These are phyloP conservation scores for Ceyx cyanopectus DNA, from an alignment of 2,113 vertebrate genomes.

Conservation along the genomic window DNA sequence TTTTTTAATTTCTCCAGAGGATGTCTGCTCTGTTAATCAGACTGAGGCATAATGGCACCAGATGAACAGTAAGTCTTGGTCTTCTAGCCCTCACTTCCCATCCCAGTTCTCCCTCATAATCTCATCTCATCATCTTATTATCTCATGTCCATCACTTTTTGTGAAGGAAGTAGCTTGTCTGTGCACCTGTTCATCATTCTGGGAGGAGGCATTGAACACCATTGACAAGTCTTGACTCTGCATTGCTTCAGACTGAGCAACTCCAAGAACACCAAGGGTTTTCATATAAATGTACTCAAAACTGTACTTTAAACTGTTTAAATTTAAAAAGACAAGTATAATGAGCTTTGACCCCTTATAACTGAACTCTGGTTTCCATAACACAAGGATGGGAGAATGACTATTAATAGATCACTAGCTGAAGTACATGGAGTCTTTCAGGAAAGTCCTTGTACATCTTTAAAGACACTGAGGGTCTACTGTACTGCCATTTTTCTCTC, in stretches of 20 bases:
- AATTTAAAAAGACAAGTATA: background rate
- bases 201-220: background rate
- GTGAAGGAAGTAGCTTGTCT: background rate
- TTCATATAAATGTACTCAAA: background rate
- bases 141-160: background rate
- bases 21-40: background rate
- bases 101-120: background rate
- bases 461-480: slow-evolving; percentile 58
- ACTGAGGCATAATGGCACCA: background rate
- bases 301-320: background rate
- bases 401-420: slow-evolving; percentile 29
- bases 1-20: background rate
- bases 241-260: background rate
- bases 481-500: slow-evolving; percentile 72
- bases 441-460: background rate
- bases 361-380: slow-evolving; percentile 26
- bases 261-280: background rate
- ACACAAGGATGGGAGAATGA: slow-evolving; percentile 43
- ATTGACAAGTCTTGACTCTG: background rate
- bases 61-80: background rate
- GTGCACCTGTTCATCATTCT: background rate
- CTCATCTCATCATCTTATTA: background rate
- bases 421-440: background rate
- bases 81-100: background rate
- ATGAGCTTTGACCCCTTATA: background rate